A percentile compares a stretch with the other conserved stretches of the same genome.
Evolutionary conservation across 1,140 invertebrate species (phyloP).

Genomic region (Gryllus bimaculatus): DNA sequence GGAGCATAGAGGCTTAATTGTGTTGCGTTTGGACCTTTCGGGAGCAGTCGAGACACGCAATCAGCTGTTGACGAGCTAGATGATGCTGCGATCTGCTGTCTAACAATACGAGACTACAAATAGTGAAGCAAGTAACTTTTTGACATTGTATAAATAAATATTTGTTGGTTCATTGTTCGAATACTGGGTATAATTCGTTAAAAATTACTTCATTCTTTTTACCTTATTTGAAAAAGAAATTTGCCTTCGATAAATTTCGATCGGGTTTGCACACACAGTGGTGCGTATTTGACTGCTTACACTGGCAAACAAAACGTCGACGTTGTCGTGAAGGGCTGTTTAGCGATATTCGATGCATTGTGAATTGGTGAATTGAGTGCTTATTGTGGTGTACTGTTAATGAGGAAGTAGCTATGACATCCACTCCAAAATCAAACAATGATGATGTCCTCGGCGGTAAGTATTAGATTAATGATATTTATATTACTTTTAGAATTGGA

Average conservation of each 20-base stretch:
- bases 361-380: too few relatives aligned
- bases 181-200: too few relatives aligned
- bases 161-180: neutral
- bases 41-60: constrained; percentile 2
- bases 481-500: too few relatives aligned
- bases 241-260: neutral
- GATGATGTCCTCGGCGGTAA: constrained; percentile 39
- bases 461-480: neutral
- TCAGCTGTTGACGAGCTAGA: constrained; percentile 18
- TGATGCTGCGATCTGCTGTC: constrained; percentile 15
- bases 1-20: neutral
- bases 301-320: neutral
- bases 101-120: too few relatives aligned
- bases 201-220: too few relatives aligned
- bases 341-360: too few relatives aligned
- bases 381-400: neutral
- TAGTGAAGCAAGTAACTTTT: neutral
- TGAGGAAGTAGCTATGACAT: constrained; percentile 30
- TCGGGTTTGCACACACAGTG: neutral
- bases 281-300: neutral
- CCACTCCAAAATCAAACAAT: constrained; percentile 34
- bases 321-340: too few relatives aligned
- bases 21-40: constrained; percentile 1
- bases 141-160: neutral
- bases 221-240: too few relatives aligned